Conservation (phyloP, 2,797 vertebrate genomes). For the Chelon auratus region DNA sequence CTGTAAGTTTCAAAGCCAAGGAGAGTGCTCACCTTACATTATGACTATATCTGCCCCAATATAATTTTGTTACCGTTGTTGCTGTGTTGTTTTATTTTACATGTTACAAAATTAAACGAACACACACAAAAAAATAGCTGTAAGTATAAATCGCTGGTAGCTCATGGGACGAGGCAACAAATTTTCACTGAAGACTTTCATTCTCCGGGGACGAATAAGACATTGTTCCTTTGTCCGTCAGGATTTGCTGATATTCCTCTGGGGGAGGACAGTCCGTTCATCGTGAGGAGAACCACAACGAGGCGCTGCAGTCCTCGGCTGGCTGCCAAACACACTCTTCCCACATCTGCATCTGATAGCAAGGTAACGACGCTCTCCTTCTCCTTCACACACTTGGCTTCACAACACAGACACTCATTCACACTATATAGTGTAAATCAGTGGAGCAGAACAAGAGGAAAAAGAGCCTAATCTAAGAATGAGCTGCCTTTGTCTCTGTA, state of each 20-base stretch:
- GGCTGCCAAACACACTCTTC: slow-evolving; percentile 45
- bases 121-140: too few species aligned
- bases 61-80: too few species aligned
- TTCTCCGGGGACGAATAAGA: neutral
- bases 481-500: neutral
- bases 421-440: neutral
- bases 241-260: slow-evolving; percentile 89
- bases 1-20: too few species aligned
- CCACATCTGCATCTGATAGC: slow-evolving; percentile 80
- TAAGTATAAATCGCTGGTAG: neutral
- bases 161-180: neutral
- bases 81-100: too few species aligned
- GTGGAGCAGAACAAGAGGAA: neutral
- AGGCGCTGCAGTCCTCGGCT: slow-evolving; percentile 83
- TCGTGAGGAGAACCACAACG: slow-evolving; percentile 85
- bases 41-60: too few species aligned
- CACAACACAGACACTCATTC: neutral
- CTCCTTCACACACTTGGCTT: neutral
- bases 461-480: neutral
- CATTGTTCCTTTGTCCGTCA: slow-evolving; percentile 45
- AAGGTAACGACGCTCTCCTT: slow-evolving; percentile 74
- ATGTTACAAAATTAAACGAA: too few species aligned
- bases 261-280: slow-evolving; percentile 85
- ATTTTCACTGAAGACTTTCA: neutral
- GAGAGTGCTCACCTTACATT: too few species aligned